Base-by-base conservation (phyloP, 2,888 invertebrate species). In the Trilocha varians region DNA sequence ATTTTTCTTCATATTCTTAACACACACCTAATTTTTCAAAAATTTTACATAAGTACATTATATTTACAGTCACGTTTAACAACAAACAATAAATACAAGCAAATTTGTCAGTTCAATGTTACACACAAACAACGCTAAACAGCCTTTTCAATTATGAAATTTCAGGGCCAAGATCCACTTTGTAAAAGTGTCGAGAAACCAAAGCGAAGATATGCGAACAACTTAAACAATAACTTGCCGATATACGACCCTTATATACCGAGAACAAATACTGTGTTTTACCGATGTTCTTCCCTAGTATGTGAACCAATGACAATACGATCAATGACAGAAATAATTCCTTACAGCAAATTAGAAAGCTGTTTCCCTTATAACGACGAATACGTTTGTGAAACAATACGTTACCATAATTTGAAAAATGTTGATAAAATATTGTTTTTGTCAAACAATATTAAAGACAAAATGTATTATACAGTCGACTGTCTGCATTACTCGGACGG, bases 211-310 rank as follows among this genome's bases (percentile, higher is more conserved):
- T 59, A 41, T 33, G 39, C 38, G 41, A 43, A 46, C 36, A 41
- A 38, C 34, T 39, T 44, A 41, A 53, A 52, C 32, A 46, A 52
- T 37, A 54, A 56, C n/a, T 35, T 60, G 14, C 82, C 82, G 5
- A 64, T 65, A n/a, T 67, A 79, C 44, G 78, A 82, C 47, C 80
- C 80, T 3, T 80, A 74, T 48, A 70, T 84, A 47, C 80, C 84
- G 18, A 71, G 73, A 47, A 45, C 53, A 8, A 57, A 68, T 39
- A 40, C 60, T 9, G 36, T 62, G 14, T 64, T 80, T 41, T 80
- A 70, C 47, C 67, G 73, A 41, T 84, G 84, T 44, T 53, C 74
- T 3, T 47, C 47, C 2, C 16, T 50, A n/a, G 55, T 65, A 51
- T 83, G 83, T 45, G 44, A 57, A 33, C 43, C 56, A n/a, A 6